Base-by-base conservation (phyloP, 1,140 invertebrate species). In the Brachionus rotundiformis region DNA sequence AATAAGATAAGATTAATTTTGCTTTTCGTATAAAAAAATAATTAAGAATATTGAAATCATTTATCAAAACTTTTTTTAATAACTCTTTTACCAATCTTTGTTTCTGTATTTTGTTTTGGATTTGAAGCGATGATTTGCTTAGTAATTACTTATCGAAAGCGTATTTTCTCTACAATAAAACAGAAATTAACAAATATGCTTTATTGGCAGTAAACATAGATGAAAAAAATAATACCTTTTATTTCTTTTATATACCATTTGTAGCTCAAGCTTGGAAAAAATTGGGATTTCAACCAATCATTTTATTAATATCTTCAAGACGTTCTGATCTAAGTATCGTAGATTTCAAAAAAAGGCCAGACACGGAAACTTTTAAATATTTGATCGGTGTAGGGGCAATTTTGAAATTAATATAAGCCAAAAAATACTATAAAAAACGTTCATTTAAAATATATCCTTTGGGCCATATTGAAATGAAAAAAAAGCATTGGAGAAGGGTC, bases 401-500 rank as follows among this genome's bases (percentile, higher is more conserved):
- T 61, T 0, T 61, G 3, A 29, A 27, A 29, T 16, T 61, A 25
- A 29, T 61, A 3, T 25, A 61, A 25, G 23, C 54, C 1, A 6
- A 61, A 23, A 61, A 25, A 61, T 10, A 44, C 11, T 77, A 83
- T 31, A 36, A 49, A 61, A 73, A 68, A 19, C n/a, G 2, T 31
- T 49, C 29, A 1, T 83, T 77, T 44, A 49, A 73, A 13, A 83
- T 83, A 80, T 65, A 83, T 39, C 83, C 83, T 1, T 49, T 83
- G 71, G 68, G 71, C 25, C 81, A 83, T 31, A 77, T 83, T 27
- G 81, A 49, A 25, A 71, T 82, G 65, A 82, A 16, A 11, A 73
- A 82, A 33, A 36, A 59, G 11, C 83, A 47, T 6, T 83, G 83
- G 83, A 27, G 11, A 36, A 29, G 41, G 0, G 33, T 44, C 7